phyloP scores from a whole-genome alignment of 2,797 vertebrate genomes.

The Phalanger gymnotis region DNA sequence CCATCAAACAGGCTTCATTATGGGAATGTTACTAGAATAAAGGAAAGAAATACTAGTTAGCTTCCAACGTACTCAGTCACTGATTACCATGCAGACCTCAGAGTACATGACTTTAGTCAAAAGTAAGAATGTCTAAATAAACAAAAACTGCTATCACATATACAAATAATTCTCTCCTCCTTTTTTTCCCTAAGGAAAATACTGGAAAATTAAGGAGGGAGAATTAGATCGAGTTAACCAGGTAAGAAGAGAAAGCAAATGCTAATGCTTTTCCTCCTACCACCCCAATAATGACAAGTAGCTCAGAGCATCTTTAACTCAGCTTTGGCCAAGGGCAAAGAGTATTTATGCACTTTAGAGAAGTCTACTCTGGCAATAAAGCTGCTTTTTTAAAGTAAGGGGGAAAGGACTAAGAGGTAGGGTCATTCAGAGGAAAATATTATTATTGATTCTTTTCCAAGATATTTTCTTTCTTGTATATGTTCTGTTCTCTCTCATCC shows the following conservation, averaged over 20 bases:
- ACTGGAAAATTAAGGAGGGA: not conserved
- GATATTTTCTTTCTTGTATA: not conserved
- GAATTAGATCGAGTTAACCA: not conserved
- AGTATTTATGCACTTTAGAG: not conserved
- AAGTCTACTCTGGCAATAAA: not conserved
- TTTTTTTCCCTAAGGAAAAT: not conserved
- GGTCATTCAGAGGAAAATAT: not conserved
- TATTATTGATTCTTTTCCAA: not conserved
- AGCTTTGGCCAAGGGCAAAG: not conserved
- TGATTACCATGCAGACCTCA: not conserved
- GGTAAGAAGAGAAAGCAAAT: not conserved
- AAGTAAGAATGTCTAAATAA: not conserved
- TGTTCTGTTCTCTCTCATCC: not conserved
- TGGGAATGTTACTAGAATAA: not conserved
- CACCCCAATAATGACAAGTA: not conserved
- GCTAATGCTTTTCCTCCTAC: not conserved
- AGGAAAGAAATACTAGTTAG: not conserved
- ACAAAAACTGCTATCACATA: not conserved
- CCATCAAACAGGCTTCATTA: not conserved
- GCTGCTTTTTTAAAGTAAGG: not conserved
- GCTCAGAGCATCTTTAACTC: not conserved
- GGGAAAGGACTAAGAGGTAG: not conserved
- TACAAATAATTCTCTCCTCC: not conserved
- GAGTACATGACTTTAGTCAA: not conserved
- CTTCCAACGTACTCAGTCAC: not conserved